These are phyloP conservation scores for Drosophila burlai DNA, from an alignment of 1,140 invertebrate species.

Conservation along the genomic window DNA sequence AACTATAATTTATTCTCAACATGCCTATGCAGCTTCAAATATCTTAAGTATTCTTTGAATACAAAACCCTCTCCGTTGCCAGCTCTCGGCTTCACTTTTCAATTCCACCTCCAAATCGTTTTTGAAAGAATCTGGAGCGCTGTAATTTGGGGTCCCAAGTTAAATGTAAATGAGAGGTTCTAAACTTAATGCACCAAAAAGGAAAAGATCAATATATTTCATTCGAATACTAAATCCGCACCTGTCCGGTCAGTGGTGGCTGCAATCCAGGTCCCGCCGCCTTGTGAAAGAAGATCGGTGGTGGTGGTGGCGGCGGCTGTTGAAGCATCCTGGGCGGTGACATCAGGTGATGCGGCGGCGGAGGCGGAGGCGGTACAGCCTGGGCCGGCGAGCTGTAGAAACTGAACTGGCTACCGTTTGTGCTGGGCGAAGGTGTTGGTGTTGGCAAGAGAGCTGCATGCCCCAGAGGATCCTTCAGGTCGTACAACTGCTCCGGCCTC, in stretches of 20 bases:
- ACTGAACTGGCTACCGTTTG: conserved; percentile 54
- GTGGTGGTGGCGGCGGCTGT: conserved; percentile 17
- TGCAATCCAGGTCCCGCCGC: conserved; percentile 18
- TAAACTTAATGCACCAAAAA: not conserved
- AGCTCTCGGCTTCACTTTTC: not conserved
- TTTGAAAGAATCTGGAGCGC: not conserved
- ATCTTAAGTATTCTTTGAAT: not conserved
- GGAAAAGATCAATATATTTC: not conserved
- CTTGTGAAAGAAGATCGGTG: conserved; percentile 57
- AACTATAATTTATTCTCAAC: not conserved
- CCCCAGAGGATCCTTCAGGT: conserved; percentile 39
- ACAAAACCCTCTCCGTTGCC: not conserved
- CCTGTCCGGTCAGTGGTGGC: conserved; percentile 29
- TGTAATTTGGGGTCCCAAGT: not conserved
- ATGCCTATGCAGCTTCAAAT: not conserved
- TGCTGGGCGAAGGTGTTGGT: conserved; percentile 58
- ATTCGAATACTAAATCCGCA: not conserved
- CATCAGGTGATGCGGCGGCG: conserved; percentile 15
- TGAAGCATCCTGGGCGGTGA: conserved; percentile 22
- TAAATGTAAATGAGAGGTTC: not conserved
- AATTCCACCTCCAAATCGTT: not conserved
- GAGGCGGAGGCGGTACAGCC: not conserved
- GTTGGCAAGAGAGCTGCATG: conserved; percentile 49
- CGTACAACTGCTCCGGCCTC: conserved; percentile 55
- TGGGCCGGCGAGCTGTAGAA: conserved; percentile 32